Percentiles rank a stretch among this genome's conserved stretches.
Evolutionary conservation across 2,888 invertebrate species (phyloP).

Genomic region (Cheilosia grossa): DNA sequence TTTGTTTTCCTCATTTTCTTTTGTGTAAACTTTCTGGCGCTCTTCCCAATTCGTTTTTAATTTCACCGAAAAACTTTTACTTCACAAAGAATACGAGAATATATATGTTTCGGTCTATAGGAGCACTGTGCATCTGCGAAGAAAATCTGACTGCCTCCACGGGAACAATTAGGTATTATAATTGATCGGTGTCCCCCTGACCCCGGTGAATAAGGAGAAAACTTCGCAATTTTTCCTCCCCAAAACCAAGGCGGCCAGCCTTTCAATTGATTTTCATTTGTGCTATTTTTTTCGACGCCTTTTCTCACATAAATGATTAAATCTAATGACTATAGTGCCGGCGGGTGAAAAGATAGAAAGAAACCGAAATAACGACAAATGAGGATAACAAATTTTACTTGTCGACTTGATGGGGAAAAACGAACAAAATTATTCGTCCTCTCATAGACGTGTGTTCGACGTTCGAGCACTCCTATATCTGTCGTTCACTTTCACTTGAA

Average conservation of each 20-base stretch:
- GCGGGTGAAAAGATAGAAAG: not conserved
- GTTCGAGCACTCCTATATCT: not conserved
- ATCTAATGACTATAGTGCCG: not conserved
- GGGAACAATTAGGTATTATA: constrained; percentile 52
- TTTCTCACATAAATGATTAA: constrained; percentile 6
- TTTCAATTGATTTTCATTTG: constrained; percentile 40
- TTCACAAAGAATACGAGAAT: not conserved
- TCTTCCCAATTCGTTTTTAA: constrained; percentile 28
- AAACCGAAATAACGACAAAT: not conserved
- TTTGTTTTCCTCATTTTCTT: constrained; percentile 8
- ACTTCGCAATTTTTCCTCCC: not conserved
- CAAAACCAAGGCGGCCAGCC: not conserved
- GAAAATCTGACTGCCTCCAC: constrained; percentile 31
- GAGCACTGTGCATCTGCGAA: not conserved
- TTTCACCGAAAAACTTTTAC: constrained; percentile 21
- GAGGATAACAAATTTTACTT: constrained; percentile 34
- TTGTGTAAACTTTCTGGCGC: constrained; percentile 29
- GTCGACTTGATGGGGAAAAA: constrained; percentile 30
- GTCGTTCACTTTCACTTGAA: constrained; percentile 37
- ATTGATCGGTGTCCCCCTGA: constrained; percentile 17
- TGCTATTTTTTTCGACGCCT: constrained; percentile 29
- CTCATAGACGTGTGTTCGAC: not conserved
- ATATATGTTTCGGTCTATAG: not conserved
- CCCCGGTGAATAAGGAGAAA: not conserved
- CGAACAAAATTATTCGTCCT: not conserved